Percentiles rank a stretch among this genome's conserved stretches.
phyloP scores from a whole-genome alignment of 2,797 vertebrate genomes.

The Neopelma chrysocephalum region DNA sequence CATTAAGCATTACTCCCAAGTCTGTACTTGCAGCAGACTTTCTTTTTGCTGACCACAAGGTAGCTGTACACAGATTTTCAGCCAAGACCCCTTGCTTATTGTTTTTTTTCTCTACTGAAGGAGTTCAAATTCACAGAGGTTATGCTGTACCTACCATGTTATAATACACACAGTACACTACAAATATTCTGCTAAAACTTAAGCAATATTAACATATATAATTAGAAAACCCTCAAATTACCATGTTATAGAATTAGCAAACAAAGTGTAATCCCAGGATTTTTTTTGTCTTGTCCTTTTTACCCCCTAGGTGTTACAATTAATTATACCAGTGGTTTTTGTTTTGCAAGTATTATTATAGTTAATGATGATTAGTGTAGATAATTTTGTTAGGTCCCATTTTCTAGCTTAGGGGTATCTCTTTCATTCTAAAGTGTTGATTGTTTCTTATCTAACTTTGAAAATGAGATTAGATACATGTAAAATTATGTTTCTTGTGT shows the following conservation, averaged over 20 bases:
- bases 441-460: constrained; percentile 75
- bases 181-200: background rate
- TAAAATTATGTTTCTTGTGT: constrained; percentile 61
- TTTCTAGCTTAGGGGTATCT: constrained; percentile 67
- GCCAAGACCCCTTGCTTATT: background rate
- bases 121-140: background rate
- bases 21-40: background rate
- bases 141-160: background rate
- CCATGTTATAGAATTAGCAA: constrained; percentile 24
- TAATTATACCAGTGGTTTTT: constrained; percentile 70
- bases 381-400: constrained; percentile 67
- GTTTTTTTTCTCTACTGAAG: background rate
- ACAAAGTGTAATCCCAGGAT: background rate
- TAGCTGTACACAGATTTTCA: background rate
- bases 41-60: background rate
- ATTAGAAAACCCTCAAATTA: background rate
- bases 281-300: constrained; percentile 31
- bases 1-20: background rate
- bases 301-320: constrained; percentile 65
- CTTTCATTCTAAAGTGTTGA: constrained; percentile 71
- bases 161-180: background rate
- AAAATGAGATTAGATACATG: constrained; percentile 76
- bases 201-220: background rate
- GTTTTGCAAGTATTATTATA: constrained; percentile 66
- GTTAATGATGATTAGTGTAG: constrained; percentile 71